Evolutionary conservation across 2,113 vertebrate species (phyloP).

Genomic region (Gallinago undulata): DNA sequence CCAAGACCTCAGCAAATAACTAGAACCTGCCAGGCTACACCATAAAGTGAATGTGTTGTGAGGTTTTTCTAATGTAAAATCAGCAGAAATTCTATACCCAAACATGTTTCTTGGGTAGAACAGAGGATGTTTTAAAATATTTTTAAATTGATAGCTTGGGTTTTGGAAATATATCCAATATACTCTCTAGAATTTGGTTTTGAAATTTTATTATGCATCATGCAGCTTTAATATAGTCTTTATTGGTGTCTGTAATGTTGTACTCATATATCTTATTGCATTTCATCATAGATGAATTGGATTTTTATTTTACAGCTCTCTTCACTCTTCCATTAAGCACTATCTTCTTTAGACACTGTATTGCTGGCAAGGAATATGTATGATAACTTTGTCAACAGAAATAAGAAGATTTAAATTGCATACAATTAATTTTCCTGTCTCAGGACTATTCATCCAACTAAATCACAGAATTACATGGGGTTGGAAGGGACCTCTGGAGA

Average conservation of each 20-base stretch:
- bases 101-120: neutral
- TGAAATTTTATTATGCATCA: neutral
- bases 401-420: neutral
- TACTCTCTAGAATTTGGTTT: neutral
- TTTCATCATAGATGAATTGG: neutral
- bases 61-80: neutral
- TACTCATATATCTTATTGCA: neutral
- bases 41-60: neutral
- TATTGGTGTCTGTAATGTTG: neutral
- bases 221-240: neutral
- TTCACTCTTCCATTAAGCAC: neutral
- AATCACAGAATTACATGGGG: neutral
- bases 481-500: too few relatives aligned
- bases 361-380: neutral
- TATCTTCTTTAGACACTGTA: neutral
- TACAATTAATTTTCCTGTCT: neutral
- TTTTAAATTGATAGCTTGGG: neutral
- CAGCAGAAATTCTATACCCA: neutral
- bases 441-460: neutral
- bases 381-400: neutral
- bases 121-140: neutral
- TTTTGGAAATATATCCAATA: neutral
- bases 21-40: neutral
- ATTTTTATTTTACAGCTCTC: neutral
- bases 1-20: neutral